Percentiles rank a stretch among this genome's conserved stretches.
Evolutionary conservation across 2,113 vertebrate species (phyloP).

Genomic region (Myotis davidii): DNA sequence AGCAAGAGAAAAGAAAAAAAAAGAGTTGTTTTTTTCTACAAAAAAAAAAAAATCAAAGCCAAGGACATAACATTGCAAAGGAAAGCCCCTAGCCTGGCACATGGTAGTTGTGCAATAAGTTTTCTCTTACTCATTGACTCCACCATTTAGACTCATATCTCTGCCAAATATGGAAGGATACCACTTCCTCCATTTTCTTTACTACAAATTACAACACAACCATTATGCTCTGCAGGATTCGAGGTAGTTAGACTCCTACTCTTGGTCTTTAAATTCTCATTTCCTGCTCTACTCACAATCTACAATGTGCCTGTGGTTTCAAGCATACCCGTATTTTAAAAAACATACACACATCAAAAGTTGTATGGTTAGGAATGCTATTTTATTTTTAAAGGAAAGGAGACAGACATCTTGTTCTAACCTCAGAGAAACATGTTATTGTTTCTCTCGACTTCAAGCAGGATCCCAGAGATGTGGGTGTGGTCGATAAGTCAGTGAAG

Average conservation of each 20-base stretch:
- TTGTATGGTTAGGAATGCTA: background rate
- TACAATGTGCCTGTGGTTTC: background rate
- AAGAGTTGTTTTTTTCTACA: background rate
- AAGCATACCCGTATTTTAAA: background rate
- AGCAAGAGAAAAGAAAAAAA: background rate
- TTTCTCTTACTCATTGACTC: background rate
- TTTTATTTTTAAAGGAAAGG: slow-evolving; percentile 11
- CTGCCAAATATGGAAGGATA: too few relatives aligned
- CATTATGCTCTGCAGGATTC: background rate
- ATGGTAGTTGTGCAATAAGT: background rate
- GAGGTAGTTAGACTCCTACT: background rate
- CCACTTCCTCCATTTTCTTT: background rate
- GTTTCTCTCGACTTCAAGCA: background rate
- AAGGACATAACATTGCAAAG: background rate
- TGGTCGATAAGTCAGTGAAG: background rate
- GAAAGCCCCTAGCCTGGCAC: background rate
- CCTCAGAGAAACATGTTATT: background rate
- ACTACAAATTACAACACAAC: background rate
- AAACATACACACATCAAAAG: background rate
- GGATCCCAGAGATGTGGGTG: background rate
- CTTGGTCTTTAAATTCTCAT: background rate
- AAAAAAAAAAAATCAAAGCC: background rate
- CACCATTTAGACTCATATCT: background rate
- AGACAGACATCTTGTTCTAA: background rate
- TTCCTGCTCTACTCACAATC: background rate